Conservation (phyloP, 2,888 invertebrate species). For the Deilephila porcellus region DNA sequence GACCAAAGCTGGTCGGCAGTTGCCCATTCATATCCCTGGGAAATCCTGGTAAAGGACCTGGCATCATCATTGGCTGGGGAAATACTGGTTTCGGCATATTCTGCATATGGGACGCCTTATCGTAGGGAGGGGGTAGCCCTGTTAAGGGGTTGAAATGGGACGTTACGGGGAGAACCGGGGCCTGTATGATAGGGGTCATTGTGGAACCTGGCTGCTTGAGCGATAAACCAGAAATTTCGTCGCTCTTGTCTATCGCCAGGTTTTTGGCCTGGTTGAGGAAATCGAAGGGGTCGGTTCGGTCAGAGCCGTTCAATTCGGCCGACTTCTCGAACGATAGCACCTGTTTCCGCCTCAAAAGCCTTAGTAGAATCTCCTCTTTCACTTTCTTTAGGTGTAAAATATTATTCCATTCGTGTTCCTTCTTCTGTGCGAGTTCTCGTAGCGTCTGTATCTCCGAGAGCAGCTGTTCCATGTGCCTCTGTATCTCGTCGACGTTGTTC, state of each 20-base stretch:
- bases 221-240: slow-evolving; percentile 76
- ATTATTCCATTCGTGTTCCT: slow-evolving; percentile 95
- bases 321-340: slow-evolving; percentile 82
- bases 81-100: slow-evolving; percentile 75
- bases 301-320: slow-evolving; percentile 70
- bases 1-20: slow-evolving; percentile 78
- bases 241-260: slow-evolving; percentile 78
- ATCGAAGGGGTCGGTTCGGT: slow-evolving; percentile 72
- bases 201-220: slow-evolving; percentile 70
- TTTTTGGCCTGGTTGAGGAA: slow-evolving; percentile 76
- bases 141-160: slow-evolving; percentile 74
- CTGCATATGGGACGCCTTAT: slow-evolving; percentile 76
- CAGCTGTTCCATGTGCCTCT: slow-evolving; percentile 87
- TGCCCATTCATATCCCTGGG: slow-evolving; percentile 84
- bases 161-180: slow-evolving; percentile 69
- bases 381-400: slow-evolving; percentile 92
- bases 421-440: slow-evolving; percentile 89
- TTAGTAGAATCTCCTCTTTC: slow-evolving; percentile 91
- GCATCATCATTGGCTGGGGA: slow-evolving; percentile 75
- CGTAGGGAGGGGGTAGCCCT: slow-evolving; percentile 77
- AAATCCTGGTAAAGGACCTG: slow-evolving; percentile 70
- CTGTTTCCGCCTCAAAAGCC: slow-evolving; percentile 89
- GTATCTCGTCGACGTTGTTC: slow-evolving; percentile 85
- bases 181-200: slow-evolving; percentile 67
- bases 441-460: slow-evolving; percentile 88